Evolutionary conservation across 2,113 vertebrate species (phyloP).

Genomic region (Baryphthengus martii): DNA sequence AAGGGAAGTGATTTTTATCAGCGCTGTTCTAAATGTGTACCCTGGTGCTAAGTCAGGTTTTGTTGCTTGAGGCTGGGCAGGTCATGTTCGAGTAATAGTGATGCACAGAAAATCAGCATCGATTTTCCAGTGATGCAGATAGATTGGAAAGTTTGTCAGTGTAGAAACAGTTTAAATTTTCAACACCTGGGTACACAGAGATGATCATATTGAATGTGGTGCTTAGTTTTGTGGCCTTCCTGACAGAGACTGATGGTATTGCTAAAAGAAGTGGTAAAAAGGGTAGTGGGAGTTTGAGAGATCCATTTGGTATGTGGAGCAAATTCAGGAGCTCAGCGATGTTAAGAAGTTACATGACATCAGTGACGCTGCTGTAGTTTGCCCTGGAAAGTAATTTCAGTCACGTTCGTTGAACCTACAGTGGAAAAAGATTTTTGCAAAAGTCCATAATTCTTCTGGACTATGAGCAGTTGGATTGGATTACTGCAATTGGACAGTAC

Average conservation of each 20-base stretch:
- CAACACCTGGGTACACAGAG: background rate
- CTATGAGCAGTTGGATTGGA: no score
- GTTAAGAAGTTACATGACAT: background rate
- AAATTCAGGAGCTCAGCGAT: background rate
- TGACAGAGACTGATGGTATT: background rate
- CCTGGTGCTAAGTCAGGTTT: background rate
- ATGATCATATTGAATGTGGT: background rate
- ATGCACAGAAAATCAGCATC: background rate
- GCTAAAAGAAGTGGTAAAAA: background rate
- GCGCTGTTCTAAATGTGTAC: background rate
- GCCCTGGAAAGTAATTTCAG: background rate
- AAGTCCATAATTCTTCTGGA: background rate
- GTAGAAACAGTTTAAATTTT: background rate
- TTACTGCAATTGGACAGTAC: background rate
- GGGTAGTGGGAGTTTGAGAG: background rate
- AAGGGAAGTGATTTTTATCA: background rate
- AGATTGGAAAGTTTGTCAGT: background rate
- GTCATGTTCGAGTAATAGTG: accelerated
- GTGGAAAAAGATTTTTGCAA: background rate
- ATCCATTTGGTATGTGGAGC: background rate
- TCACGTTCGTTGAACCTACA: background rate
- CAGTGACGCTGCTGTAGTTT: background rate
- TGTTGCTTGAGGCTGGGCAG: background rate
- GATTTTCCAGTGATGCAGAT: background rate
- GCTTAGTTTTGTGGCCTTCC: background rate